Conservation (phyloP, 2,888 invertebrate genomes). For the Baccha elongata region DNA sequence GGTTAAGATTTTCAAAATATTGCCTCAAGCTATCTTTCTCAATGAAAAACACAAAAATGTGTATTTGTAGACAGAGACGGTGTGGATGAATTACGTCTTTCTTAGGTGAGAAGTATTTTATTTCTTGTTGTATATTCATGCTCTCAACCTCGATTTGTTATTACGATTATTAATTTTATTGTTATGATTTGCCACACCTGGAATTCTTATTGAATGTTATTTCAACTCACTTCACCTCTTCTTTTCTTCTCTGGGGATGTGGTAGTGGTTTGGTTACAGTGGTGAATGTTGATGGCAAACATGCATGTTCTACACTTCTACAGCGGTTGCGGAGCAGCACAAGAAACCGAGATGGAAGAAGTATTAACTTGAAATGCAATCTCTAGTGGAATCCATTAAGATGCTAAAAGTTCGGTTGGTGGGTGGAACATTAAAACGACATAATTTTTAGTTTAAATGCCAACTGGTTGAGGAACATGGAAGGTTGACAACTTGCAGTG, state of each 20-base stretch:
- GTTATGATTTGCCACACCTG: conserved; percentile 72
- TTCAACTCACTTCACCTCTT: conserved; percentile 5
- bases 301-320: neutral
- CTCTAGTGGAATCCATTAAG: conserved; percentile 59
- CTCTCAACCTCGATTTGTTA: conserved; percentile 58
- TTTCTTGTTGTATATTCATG: conserved; percentile 17
- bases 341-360: conserved; percentile 14
- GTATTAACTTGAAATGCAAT: conserved; percentile 70
- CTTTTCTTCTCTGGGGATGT: neutral
- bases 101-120: conserved; percentile 20
- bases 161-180: conserved; percentile 68
- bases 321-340: neutral
- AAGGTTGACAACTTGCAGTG: neutral
- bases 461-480: conserved; percentile 64
- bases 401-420: conserved; percentile 60
- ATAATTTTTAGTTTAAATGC: conserved; percentile 67
- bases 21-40: conserved; percentile 8
- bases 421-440: conserved; percentile 60
- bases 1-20: conserved; percentile 29
- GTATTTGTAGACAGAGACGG: neutral
- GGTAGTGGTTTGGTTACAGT: conserved; percentile 1
- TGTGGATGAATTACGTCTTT: neutral
- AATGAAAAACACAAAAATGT: neutral
- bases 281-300: neutral
- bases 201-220: conserved; percentile 54